Evolutionary conservation across 53 echinoderm and acorn worm species (phyloP).

Genomic region (Arbacia lixula): DNA sequence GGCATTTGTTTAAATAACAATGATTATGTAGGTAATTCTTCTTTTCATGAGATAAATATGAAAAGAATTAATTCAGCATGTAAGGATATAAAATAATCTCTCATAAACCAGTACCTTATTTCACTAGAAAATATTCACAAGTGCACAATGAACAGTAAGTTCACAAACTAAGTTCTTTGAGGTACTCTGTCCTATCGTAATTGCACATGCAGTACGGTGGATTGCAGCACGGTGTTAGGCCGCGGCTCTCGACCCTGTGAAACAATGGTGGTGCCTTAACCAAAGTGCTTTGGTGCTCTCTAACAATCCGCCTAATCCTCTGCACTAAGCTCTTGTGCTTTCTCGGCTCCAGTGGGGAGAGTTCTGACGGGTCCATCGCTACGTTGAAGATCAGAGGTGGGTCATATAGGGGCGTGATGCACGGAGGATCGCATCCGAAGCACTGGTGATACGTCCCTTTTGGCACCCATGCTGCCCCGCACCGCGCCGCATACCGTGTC

Average conservation of each 20-base stretch:
- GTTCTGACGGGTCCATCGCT: constrained; percentile 79
- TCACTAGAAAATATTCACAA: neutral
- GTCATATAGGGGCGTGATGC: constrained; percentile 53
- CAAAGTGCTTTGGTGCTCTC: constrained; percentile 60
- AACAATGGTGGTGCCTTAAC: constrained; percentile 66
- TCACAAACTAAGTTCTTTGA: constrained; percentile 6
- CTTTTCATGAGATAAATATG: too few species aligned
- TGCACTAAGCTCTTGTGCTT: constrained; percentile 51
- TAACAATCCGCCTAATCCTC: constrained; percentile 31
- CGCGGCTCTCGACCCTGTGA: neutral
- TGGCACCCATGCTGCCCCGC: constrained; percentile 63
- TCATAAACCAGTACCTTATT: neutral
- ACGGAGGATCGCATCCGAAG: constrained; percentile 34
- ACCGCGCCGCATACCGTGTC: constrained; percentile 20
- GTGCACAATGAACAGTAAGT: neutral
- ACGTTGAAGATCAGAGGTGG: constrained; percentile 81
- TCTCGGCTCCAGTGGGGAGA: constrained; percentile 57
- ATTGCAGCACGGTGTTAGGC: constrained; percentile 82
- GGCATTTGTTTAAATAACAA: too few species aligned
- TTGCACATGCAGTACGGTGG: constrained; percentile 94
- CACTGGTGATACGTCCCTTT: constrained; percentile 41
- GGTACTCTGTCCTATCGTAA: constrained; percentile 45
- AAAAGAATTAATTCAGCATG: too few species aligned
- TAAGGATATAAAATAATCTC: too few species aligned
- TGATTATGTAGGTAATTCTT: too few species aligned